Percentiles rank a stretch among this genome's conserved stretches.
These are phyloP conservation scores for Sebastes variabilis DNA, from an alignment of 2,797 vertebrate species.

Conservation along the genomic window DNA sequence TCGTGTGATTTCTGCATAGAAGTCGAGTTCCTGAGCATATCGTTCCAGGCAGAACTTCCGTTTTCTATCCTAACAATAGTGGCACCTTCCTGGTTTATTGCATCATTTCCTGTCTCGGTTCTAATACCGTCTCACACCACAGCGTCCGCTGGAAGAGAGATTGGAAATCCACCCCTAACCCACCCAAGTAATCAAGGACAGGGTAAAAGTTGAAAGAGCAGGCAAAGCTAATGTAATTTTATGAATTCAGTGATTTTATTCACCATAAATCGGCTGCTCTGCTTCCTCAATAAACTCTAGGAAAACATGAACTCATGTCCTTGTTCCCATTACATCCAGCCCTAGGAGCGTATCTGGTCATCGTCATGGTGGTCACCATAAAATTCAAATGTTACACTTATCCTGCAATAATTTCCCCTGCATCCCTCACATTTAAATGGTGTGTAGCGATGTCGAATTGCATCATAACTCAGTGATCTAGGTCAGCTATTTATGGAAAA, in stretches of 20 bases:
- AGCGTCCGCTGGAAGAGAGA: slow-evolving; percentile 21
- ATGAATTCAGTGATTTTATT: not conserved
- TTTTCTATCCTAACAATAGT: slow-evolving; percentile 78
- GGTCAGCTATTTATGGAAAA: slow-evolving; percentile 6
- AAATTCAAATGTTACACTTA: slow-evolving; percentile 28
- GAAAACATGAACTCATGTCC: slow-evolving; percentile 8
- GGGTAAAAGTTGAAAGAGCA: slow-evolving; percentile 40
- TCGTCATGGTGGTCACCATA: slow-evolving; percentile 16
- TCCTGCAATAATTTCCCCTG: not conserved
- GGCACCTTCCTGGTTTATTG: slow-evolving; percentile 78
- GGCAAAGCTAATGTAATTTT: not conserved
- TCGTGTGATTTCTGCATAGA: slow-evolving; percentile 34
- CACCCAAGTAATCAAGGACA: slow-evolving; percentile 23
- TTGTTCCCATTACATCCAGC: not conserved
- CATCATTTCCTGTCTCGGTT: slow-evolving; percentile 78
- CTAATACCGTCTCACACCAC: slow-evolving; percentile 59
- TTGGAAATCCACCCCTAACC: slow-evolving; percentile 32
- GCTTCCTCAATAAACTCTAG: not conserved
- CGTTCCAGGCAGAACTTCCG: slow-evolving; percentile 74
- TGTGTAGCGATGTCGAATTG: not conserved
- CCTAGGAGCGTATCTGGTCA: slow-evolving; percentile 11
- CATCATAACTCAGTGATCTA: not conserved
- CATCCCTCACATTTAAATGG: not conserved
- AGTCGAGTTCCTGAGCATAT: slow-evolving; percentile 64
- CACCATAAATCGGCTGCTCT: not conserved